Base-by-base conservation (phyloP, 2,888 invertebrate species). In the Lagria hirta region DNA sequence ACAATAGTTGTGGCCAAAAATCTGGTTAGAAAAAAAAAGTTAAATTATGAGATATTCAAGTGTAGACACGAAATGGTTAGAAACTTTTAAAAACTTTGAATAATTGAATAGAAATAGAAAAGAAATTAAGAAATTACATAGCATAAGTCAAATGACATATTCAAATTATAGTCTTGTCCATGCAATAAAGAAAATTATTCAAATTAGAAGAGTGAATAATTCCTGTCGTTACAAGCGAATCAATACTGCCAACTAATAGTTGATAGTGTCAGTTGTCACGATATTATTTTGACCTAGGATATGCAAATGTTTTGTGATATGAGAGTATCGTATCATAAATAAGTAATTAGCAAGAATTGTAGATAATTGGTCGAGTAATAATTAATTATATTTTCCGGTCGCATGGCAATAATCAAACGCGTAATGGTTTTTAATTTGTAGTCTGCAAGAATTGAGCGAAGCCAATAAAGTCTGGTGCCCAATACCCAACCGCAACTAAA, bases 401-500 rank as follows among this genome's bases (percentile, higher is more conserved):
- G 15, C 10, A 30, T 10, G 17, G 10, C 21, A 22, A 33, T 22
- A 30, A 30, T 16, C 24, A 27, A 36, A 27, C 29, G 27, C 8
- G 37, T 28, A 37, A 30, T 38, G 29, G 30, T 29, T 38, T 38
- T 23, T 28, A 30, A 28, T 30, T 29, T 16, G 30, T 4, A 38
- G 23, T 28, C 26, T 14, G 32, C 13, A 13, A 27, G 41, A 33
- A 33, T 27, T 27, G 15, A 8, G 33, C 41, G 27, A 27, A 41
- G 27, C 24, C 27, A 41, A 44, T 44, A 44, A 44, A 38, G 38
- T 38, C 27, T 18, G 5, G 32, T 8, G 3, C n/a, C 10, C 34
- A 23, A 33, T 8, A 34, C 34, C 26, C 12, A 34, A 35, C 28
- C 38, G 20, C 37, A 43, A 43, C 47, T 47, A 47, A 43, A 22